phyloP scores from a whole-genome alignment of 1,140 invertebrate genomes.

The Zaprionus camerounensis region DNA sequence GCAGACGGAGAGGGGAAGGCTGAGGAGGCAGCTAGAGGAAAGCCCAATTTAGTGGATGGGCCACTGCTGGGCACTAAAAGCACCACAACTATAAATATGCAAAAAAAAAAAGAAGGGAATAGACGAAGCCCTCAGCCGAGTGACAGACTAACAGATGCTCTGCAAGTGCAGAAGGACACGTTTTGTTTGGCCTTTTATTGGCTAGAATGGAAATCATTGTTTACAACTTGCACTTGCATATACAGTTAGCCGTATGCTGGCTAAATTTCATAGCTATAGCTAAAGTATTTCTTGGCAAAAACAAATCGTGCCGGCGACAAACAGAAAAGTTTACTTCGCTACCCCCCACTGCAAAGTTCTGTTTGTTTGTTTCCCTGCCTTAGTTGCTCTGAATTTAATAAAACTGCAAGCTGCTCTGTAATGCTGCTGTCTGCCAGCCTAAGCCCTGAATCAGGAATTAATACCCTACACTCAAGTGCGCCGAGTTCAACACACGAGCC shows the following conservation, averaged over 20 bases:
- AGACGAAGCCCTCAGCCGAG: not conserved
- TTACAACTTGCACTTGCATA: no score
- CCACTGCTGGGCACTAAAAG: conserved; percentile 41
- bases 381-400: not conserved
- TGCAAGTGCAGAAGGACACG: not conserved
- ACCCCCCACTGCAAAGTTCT: not conserved
- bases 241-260: not conserved
- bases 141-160: not conserved
- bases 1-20: not conserved
- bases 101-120: not conserved
- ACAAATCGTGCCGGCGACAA: no score
- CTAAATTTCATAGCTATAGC: not conserved
- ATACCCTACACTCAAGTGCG: conserved; percentile 26
- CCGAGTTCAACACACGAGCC: not conserved
- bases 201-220: no score
- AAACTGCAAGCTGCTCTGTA: not conserved
- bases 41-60: conserved; percentile 18
- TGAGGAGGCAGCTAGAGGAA: not conserved
- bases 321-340: not conserved
- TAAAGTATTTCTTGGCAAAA: not conserved
- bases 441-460: conserved; percentile 30
- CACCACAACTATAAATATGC: conserved; percentile 55
- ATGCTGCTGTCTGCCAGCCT: not conserved
- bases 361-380: not conserved
- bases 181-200: not conserved